Evolutionary conservation across 2,113 vertebrate genomes (phyloP).

Genomic region (Otus sunia): DNA sequence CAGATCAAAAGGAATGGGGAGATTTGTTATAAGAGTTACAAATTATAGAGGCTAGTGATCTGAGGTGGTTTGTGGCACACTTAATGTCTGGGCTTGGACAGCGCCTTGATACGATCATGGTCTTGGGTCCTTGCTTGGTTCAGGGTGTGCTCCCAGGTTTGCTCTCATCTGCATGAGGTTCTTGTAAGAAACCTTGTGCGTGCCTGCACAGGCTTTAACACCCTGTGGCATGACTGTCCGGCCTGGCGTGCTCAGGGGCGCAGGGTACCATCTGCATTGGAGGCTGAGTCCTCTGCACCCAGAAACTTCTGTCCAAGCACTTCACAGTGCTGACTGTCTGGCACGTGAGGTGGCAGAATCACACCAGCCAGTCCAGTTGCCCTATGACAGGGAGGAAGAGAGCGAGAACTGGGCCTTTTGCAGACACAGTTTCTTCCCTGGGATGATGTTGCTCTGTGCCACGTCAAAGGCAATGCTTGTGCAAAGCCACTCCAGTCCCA

Average conservation of each 20-base stretch:
- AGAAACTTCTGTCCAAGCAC: fast-evolving
- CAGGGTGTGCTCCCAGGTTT: background rate
- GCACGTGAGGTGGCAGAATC: background rate
- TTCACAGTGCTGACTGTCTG: background rate
- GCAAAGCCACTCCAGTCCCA: background rate
- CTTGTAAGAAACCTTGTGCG: fast-evolving
- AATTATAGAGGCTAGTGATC: background rate
- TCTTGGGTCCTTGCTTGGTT: background rate
- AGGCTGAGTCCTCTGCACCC: background rate
- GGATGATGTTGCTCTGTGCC: background rate
- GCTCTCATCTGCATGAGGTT: background rate
- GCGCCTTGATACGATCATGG: background rate
- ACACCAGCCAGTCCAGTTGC: background rate
- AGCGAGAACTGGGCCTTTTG: background rate
- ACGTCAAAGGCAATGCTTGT: background rate
- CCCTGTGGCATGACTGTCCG: too few species aligned
- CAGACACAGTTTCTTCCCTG: background rate
- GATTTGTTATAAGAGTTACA: background rate
- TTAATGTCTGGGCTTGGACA: background rate
- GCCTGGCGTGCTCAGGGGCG: background rate
- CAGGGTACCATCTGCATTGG: fast-evolving
- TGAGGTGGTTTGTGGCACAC: background rate
- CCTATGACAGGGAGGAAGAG: background rate
- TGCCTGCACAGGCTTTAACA: fast-evolving
- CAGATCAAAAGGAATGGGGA: background rate